Conservation (phyloP, 2,113 vertebrate genomes). For the Silurus meridionalis region DNA sequence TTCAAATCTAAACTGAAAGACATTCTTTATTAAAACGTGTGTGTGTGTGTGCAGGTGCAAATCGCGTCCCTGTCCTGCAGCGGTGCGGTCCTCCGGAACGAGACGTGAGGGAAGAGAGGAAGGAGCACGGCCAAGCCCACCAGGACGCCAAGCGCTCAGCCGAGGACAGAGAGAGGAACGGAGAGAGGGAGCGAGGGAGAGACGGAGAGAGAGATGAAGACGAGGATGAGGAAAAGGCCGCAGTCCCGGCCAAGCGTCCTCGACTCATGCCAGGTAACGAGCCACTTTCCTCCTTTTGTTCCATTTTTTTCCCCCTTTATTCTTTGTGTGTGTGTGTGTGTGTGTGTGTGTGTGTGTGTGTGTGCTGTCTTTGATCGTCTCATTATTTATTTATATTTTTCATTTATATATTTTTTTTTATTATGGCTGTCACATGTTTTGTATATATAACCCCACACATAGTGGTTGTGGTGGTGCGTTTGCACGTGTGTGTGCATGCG, state of each 20-base stretch:
- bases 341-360: background rate
- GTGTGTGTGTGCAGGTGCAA: constrained; percentile 51
- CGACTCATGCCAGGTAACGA: constrained; percentile 55
- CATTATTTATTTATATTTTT: constrained; percentile 38
- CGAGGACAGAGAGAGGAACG: constrained; percentile 59
- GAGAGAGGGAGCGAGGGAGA: constrained; percentile 68
- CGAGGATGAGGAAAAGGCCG: constrained; percentile 65
- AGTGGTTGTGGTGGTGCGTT: constrained; percentile 7
- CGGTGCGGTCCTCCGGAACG: constrained; percentile 38
- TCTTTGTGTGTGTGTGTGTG: background rate
- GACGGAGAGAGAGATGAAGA: constrained; percentile 49
- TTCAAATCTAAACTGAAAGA: background rate
- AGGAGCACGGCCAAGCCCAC: constrained; percentile 64
- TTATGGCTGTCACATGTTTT: constrained; percentile 33
- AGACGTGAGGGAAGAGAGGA: constrained; percentile 33
- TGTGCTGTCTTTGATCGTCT: constrained; percentile 27
- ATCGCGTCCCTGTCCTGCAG: constrained; percentile 52
- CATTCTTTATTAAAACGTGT: constrained; percentile 26
- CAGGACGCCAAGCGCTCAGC: constrained; percentile 58
- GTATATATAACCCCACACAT: constrained; percentile 46
- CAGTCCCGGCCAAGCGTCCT: constrained; percentile 77
- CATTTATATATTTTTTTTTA: constrained; percentile 40
- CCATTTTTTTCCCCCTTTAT: background rate
- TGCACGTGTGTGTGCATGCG: background rate
- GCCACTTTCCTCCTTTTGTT: background rate